Conservation (phyloP, 1,140 invertebrate genomes). For the Neodiprion virginianus region DNA sequence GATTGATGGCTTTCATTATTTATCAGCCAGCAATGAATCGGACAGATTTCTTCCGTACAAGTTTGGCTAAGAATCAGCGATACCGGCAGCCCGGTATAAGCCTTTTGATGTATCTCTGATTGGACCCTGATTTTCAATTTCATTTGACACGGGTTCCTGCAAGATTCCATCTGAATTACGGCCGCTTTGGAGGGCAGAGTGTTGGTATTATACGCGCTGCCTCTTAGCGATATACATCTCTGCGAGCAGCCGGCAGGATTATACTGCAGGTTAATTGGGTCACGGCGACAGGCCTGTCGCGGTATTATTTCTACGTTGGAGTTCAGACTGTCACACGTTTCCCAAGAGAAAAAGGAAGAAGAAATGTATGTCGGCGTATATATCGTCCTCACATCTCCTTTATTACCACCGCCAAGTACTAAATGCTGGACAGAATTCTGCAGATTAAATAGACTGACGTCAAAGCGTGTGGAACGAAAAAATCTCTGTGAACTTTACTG, state of each 20-base stretch:
- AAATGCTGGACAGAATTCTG: neutral
- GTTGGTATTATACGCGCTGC: constrained; percentile 1
- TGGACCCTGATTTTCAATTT: neutral
- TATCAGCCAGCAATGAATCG: no score
- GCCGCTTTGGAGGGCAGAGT: neutral
- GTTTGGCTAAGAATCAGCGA: no score
- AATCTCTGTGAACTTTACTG: no score
- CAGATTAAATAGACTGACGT: no score
- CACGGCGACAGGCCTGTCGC: constrained; percentile 3
- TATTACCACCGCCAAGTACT: neutral
- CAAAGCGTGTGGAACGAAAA: no score
- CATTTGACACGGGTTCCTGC: neutral
- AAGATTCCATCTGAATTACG: constrained; percentile 12
- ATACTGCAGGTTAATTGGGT: constrained; percentile 16
- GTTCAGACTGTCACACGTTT: neutral
- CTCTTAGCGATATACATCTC: constrained; percentile 5
- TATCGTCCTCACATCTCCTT: neutral
- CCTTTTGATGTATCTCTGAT: neutral
- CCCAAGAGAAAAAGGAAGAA: neutral
- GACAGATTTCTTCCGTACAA: no score
- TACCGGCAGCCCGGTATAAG: no score
- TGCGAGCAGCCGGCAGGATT: neutral
- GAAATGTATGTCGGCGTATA: neutral
- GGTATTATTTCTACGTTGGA: neutral
- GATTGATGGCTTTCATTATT: no score